Evolutionary conservation across 2,888 invertebrate genomes (phyloP), one percentile per base, ranked within the genome.

Genomic region (Microlaimidae sp.): DNA sequence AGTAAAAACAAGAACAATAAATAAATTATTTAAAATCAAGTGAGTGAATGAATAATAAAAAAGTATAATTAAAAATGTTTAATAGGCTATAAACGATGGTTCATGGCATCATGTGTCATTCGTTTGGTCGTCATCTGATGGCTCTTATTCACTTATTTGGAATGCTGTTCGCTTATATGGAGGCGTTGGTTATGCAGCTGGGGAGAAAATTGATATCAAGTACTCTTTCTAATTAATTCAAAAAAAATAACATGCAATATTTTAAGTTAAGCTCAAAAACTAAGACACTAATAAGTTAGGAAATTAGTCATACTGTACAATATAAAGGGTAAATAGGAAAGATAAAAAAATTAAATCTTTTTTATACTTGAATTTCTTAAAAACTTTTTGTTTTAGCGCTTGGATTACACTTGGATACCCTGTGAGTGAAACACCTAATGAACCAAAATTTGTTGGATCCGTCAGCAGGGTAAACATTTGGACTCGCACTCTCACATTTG

Each of bases 121-220:
- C 51, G 83, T 88, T n/a, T 92, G 92, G 90, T 83, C 87, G 66
- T 86, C 89, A 40, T 79, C 78, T 56, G 81, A 82, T 53, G 89
- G 89, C 23, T 82, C 83, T 69, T 74, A 92, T 45, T 85, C 85
- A 53, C 77, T 93, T 25, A 85, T 90, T 50, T 90, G 90, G n/a
- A 90, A 93, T 77, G 89, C 90, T 43, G 78, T 92, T 49, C 87
- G 92, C 59, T 87, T 90, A 28, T 90, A 87, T 70, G 86, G 85
- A 71, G 80, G 85, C 58, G 85, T 84, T 71, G 85, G 85, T 57
- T 90, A 89, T 63, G 87, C 83, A 29, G 79, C 81, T 65, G 87
- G 86, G 64, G 78, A 83, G 66, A 78, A 78, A 61, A 71, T 90
- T 63, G 85, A 89, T 28, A 78, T 82, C 69, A 83, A 83, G 85